Percentiles rank a stretch among this genome's conserved stretches.
Conservation (phyloP, 2,888 invertebrate species). For the Caradrina kadenii region DNA sequence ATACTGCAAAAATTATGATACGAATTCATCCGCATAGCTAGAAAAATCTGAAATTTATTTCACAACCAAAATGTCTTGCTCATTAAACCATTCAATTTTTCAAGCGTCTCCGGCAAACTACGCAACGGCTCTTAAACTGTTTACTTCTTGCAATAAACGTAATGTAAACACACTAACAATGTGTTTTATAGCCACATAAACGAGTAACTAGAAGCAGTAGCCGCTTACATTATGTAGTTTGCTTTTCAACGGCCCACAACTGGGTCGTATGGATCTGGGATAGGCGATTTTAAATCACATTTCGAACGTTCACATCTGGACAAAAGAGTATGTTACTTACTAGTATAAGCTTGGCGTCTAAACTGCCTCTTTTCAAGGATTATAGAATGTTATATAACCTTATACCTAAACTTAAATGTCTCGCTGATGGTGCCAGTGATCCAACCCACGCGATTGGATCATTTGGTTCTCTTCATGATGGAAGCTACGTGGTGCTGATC, state of each 20-base stretch:
- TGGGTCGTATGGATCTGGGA: not conserved
- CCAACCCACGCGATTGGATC: no score
- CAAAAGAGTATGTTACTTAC: not conserved
- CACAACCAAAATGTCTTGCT: not conserved
- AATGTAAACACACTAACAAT: slow-evolving; percentile 2
- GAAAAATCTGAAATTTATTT: not conserved
- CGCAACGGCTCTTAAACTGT: not conserved
- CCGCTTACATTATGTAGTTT: slow-evolving; percentile 1
- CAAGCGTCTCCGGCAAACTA: not conserved
- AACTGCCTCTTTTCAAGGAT: not conserved
- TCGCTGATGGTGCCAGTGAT: no score
- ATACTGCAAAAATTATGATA: no score
- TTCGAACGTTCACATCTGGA: not conserved
- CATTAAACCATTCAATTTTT: not conserved
- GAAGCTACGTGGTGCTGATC: no score
- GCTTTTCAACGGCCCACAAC: slow-evolving; percentile 2
- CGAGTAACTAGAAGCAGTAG: not conserved
- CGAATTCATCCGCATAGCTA: no score
- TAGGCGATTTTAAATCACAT: slow-evolving; percentile 7
- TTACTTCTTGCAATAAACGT: slow-evolving; percentile 20
- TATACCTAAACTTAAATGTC: no score
- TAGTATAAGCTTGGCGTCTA: not conserved
- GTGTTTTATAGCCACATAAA: slow-evolving; percentile 5
- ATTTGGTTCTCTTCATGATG: no score
- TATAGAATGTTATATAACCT: not conserved